Evolutionary conservation across 2,888 invertebrate species (phyloP), one percentile per base, ranked within the genome.

Genomic region (Augiades crinisus): DNA sequence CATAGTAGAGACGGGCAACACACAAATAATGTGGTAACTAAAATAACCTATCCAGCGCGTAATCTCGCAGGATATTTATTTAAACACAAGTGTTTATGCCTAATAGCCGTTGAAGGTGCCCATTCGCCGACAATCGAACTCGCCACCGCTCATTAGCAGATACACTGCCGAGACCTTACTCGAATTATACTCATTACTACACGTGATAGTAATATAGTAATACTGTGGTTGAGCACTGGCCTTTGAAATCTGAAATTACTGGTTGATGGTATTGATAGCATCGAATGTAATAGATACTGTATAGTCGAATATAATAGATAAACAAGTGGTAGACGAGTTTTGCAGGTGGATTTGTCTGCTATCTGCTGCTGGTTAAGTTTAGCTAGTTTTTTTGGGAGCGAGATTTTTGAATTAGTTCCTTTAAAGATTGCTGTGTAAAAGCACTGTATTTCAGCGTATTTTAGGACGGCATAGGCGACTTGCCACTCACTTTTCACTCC

Each of bases 131-230:
- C 40, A 49, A 41, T 41, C 6, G 40, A 12, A 13, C 16, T 40
- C 22, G 40, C 49, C 40, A 49, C 49, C 33, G 40, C 40, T 41
- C 33, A 49, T 49, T 49, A 49, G 31, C 40, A 16, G 38, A 13
- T 38, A 38, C 31, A 41, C 41, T 41, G 33, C 49, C n/a, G 16
- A 12, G 16, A 33, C 8, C 13, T 31, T 17, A 31, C 31, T 17
- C 19, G 34, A 22, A 49, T 49, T 41, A 43, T 22, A 41, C 33
- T n/a, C 27, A 24, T 33, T 49, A 24, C 33, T 34, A 14, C 17
- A 21, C 16, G 12, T 19, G 13, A 36, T 49, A 36, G 49, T 34
- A 33, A 49, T 41, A 49, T 30, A 38, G 49, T 41, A 33, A 46
- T 10, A 16, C 2, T 33, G 34, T 7, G 49, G 49, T 41, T 24